Base-by-base conservation (phyloP, 2,113 vertebrate genomes). In the Notarius quadriscutis region DNA sequence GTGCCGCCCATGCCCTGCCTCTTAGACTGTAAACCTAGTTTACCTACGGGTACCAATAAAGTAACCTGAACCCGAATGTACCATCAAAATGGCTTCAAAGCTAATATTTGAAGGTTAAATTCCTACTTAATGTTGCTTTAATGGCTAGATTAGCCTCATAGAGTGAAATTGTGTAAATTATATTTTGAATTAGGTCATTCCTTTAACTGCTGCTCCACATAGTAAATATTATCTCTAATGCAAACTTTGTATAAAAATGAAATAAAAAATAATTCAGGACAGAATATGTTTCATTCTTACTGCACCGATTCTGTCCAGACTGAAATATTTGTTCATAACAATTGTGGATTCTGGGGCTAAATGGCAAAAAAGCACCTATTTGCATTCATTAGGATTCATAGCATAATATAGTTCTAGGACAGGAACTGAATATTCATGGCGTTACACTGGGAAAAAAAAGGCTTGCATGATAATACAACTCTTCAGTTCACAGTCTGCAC, bases 271-370 rank as follows among this genome's bases (percentile, higher is more conserved):
- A 80, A 80, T 58, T 80, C n/a, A 80, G 34, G 30, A 57, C 9
- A 9, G 15, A 79, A 7, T 6, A 77, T 77, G n/a, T 30, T 57
- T 57, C 3, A 58, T 34, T 17, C 51, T 27, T 8, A 27, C 77
- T 80, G 77, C 53, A 53, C n/a, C 8, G 15, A 58, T 55, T 78
- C 75, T 78, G 50, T 78, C 50, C 53, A 58, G 53, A 30, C n/a
- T 57, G n/a, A 80, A 57, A 53, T 58, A 80, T 80, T 57, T 57
- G n/a, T 80, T 80, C 53, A 80, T 30, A 58, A 30, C 14, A 58
- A n/a, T 58, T 1, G 7, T 80, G n/a, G 77, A 34, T 80, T 58
- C 53, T 20, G n/a, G 53, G 77, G 53, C 53, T 57, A 79, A 79
- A 79, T 79, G 51, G 3, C 14, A 2, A 57, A 79, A 80, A 80